These are phyloP conservation scores for Onchidella celtica DNA, from an alignment of 2,888 invertebrate species.

Conservation along the genomic window DNA sequence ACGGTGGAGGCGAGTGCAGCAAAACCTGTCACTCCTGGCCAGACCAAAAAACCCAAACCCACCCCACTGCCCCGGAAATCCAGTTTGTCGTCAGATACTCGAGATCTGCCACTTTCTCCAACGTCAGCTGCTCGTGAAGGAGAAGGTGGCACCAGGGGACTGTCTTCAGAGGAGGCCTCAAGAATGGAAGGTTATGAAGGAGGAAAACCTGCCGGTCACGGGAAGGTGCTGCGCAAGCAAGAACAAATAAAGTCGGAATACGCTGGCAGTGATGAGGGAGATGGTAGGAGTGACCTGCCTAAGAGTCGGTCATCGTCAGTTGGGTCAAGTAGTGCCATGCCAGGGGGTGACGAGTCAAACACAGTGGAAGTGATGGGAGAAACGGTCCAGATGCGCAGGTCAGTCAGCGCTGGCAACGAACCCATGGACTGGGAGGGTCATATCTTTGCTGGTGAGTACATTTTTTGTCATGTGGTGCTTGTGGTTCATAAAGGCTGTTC, in stretches of 20 bases:
- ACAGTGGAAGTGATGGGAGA: slow-evolving; percentile 42
- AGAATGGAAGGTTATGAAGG: not conserved
- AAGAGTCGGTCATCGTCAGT: not conserved
- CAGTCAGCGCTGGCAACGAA: slow-evolving; percentile 47
- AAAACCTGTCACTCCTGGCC: not conserved
- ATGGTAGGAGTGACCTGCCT: not conserved
- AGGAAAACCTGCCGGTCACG: not conserved
- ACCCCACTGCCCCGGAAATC: slow-evolving; percentile 44
- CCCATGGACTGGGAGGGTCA: slow-evolving; percentile 48
- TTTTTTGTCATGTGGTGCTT: not conserved
- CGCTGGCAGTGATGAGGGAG: not conserved
- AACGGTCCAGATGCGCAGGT: slow-evolving; percentile 49
- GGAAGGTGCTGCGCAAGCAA: not conserved
- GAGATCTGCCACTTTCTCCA: slow-evolving; percentile 6
- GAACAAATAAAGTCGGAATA: not conserved
- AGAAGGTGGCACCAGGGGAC: not conserved
- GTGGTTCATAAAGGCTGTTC: too few species aligned
- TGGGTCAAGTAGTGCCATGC: not conserved
- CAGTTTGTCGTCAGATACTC: slow-evolving; percentile 37
- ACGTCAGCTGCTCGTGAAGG: not conserved
- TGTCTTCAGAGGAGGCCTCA: too few species aligned
- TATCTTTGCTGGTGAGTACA: slow-evolving; percentile 53
- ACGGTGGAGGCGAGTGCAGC: not conserved
- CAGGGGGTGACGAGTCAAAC: not conserved
- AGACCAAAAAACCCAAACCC: slow-evolving; percentile 22